phyloP scores from a whole-genome alignment of 2,113 vertebrate species.

The Aramus guarauna region DNA sequence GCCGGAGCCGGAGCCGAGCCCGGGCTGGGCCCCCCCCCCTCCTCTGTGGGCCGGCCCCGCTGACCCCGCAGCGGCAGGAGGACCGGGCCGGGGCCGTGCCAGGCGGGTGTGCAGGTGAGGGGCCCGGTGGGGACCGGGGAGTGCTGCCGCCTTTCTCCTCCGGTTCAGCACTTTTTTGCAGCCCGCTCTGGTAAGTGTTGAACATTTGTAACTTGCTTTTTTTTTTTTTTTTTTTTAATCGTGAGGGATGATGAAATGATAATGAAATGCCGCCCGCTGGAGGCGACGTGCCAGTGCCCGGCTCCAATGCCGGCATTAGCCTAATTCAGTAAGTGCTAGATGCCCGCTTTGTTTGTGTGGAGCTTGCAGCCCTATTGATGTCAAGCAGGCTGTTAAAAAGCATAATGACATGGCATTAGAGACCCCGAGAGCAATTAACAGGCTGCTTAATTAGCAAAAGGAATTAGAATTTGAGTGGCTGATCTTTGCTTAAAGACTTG shows the following conservation, averaged over 20 bases:
- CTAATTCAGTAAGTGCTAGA: slow-evolving; percentile 75
- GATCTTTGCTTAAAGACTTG: slow-evolving; percentile 81
- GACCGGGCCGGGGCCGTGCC: not conserved
- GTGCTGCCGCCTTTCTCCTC: not conserved
- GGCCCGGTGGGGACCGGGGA: not conserved
- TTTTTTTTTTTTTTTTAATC: not conserved
- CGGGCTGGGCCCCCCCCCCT: not conserved
- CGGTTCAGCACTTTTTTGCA: not conserved
- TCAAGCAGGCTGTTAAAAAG: slow-evolving; percentile 78
- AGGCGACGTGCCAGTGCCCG: slow-evolving; percentile 64
- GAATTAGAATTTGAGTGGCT: slow-evolving; percentile 87
- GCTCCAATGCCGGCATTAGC: slow-evolving; percentile 47
- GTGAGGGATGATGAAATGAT: slow-evolving; percentile 47
- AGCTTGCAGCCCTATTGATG: slow-evolving; percentile 82
- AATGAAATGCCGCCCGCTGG: slow-evolving; percentile 58
- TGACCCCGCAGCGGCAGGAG: not conserved
- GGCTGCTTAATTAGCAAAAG: slow-evolving; percentile 92
- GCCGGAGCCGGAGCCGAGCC: not conserved
- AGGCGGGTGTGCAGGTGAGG: not conserved
- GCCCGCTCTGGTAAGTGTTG: not conserved
- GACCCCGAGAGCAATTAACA: slow-evolving; percentile 92
- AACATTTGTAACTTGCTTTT: not conserved
- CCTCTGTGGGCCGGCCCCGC: not conserved
- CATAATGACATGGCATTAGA: slow-evolving; percentile 87
- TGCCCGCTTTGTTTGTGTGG: slow-evolving; percentile 80